Evolutionary conservation across 1,140 invertebrate species (phyloP).

Genomic region (Sycobia sp.): DNA sequence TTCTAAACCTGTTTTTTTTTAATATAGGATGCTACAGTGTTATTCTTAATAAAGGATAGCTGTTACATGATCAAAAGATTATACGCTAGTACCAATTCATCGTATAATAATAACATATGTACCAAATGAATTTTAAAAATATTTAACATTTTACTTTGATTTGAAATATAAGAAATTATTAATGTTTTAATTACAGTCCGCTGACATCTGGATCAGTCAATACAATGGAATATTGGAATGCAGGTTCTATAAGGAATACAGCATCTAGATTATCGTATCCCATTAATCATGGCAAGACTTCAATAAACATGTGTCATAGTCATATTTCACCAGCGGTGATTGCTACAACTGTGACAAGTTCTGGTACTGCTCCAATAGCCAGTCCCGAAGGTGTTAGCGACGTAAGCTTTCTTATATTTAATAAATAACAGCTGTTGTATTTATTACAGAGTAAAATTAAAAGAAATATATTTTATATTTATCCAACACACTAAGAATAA

Average conservation of each 20-base stretch:
- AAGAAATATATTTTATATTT: too few relatives aligned
- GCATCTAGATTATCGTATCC: slow-evolving; percentile 51
- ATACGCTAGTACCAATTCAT: too few relatives aligned
- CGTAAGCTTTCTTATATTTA: slow-evolving; percentile 44
- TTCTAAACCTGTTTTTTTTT: too few relatives aligned
- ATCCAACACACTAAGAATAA: too few relatives aligned
- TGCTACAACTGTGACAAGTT: slow-evolving; percentile 40
- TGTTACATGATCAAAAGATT: too few relatives aligned
- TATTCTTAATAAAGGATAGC: too few relatives aligned
- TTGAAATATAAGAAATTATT: too few relatives aligned
- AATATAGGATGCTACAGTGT: too few relatives aligned
- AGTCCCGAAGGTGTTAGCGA: slow-evolving; percentile 62
- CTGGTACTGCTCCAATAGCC: slow-evolving; percentile 58
- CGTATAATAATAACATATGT: too few relatives aligned
- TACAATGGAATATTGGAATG: slow-evolving; percentile 57
- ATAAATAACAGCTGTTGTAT: not conserved
- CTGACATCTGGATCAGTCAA: slow-evolving; percentile 64
- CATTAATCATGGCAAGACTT: slow-evolving; percentile 46
- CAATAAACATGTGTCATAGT: slow-evolving; percentile 35
- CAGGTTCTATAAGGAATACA: slow-evolving; percentile 43
- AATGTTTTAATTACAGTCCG: not conserved
- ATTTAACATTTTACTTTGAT: slow-evolving; percentile 14
- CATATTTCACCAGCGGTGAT: slow-evolving; percentile 42
- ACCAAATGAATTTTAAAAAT: slow-evolving; percentile 36
- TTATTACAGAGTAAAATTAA: too few relatives aligned